Evolutionary conservation across 2,888 invertebrate species (phyloP).

Genomic region (Prosopocoilus inquinatus): DNA sequence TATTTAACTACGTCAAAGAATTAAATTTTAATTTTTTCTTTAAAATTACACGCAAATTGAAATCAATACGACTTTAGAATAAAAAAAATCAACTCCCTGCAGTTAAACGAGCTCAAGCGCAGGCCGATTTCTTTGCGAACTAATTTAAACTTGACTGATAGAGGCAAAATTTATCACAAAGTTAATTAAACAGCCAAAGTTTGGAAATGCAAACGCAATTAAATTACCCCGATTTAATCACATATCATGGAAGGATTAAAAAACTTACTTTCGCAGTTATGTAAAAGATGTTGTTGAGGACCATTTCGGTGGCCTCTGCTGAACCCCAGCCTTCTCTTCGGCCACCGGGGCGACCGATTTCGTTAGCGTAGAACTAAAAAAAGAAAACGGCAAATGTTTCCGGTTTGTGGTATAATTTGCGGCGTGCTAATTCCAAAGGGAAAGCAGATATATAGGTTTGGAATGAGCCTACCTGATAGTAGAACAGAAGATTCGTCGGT

Average conservation of each 20-base stretch:
- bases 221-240: not conserved
- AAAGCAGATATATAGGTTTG: not conserved
- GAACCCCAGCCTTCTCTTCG: slow-evolving; percentile 96
- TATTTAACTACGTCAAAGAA: no score
- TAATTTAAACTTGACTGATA: no score
- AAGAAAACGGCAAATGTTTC: slow-evolving; percentile 12
- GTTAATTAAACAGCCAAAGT: no score
- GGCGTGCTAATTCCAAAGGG: not conserved
- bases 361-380: slow-evolving; percentile 55
- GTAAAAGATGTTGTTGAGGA: slow-evolving; percentile 97
- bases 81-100: no score
- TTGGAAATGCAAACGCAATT: no score
- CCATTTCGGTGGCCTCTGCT: slow-evolving; percentile 99
- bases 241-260: not conserved
- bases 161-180: no score
- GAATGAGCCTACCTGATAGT: slow-evolving; percentile 84
- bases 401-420: not conserved
- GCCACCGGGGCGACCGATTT: slow-evolving; percentile 62
- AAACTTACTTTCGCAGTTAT: slow-evolving; percentile 86
- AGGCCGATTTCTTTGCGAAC: no score
- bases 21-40: no score
- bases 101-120: no score
- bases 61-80: no score
- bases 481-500: slow-evolving; percentile 80
- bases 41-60: no score